phyloP scores from a whole-genome alignment of 2,797 vertebrate species.

The Zenarchopterus dispar region DNA sequence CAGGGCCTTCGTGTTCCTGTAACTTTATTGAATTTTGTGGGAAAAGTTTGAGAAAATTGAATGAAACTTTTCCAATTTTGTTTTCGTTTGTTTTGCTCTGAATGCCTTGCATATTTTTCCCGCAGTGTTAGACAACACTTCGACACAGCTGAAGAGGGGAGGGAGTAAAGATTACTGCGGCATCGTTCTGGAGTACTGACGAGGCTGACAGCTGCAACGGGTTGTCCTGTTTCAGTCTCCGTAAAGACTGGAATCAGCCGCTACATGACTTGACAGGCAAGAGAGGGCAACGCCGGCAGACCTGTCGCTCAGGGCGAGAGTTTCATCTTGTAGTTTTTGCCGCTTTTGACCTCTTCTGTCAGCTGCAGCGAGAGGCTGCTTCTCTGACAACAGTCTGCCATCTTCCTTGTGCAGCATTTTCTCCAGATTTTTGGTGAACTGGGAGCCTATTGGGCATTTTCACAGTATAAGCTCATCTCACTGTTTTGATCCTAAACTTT shows the following conservation, averaged over 20 bases:
- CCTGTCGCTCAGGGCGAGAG: constrained; percentile 41
- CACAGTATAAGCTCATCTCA: not conserved
- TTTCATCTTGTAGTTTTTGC: constrained; percentile 42
- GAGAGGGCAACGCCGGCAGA: constrained; percentile 26
- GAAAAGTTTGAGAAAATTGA: too few relatives aligned
- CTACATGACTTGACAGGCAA: constrained; percentile 41
- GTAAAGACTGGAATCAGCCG: constrained; percentile 42
- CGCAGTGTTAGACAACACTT: constrained; percentile 6
- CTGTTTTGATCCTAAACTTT: not conserved
- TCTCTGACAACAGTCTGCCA: constrained; percentile 10
- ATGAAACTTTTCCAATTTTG: too few relatives aligned
- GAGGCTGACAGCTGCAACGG: constrained; percentile 36
- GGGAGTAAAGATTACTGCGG: not conserved
- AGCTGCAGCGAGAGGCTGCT: constrained; percentile 12
- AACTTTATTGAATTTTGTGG: too few relatives aligned
- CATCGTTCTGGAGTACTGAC: constrained; percentile 11
- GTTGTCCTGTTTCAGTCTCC: constrained; percentile 32
- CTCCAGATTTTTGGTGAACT: not conserved
- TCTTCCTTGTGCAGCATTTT: constrained; percentile 3
- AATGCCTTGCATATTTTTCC: constrained; percentile 8
- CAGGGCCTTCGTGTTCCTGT: too few relatives aligned
- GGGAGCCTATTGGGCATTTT: not conserved
- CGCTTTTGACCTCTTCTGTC: constrained; percentile 37
- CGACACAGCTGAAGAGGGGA: constrained; percentile 5
- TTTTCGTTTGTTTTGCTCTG: too few relatives aligned